Base-by-base conservation (phyloP, 1,140 invertebrate species). In the Bombus confusus region DNA sequence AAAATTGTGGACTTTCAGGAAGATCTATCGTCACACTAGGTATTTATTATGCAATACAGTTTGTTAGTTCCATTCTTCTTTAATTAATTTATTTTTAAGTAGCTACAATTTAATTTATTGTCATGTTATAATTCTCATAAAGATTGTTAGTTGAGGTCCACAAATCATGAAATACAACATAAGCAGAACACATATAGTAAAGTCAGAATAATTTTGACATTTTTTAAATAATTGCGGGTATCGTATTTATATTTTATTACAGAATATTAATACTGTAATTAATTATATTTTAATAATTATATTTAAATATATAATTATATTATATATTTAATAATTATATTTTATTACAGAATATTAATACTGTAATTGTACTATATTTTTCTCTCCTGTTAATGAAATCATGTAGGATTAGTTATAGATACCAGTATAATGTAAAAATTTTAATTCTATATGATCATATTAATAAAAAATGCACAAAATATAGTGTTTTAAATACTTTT, bases 1-100 rank as follows among this genome's bases (percentile, higher is more conserved):
- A 98, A 93, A 97, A 97, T 92, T 97, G 97, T 93, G 96, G 96
- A 88, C 94, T 98, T 43, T 96, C 96, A 84, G 97, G 97, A 68
- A 94, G 96, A 85, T 95, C 96, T 88, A 94, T 97, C 43, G 95
- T 96, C 43, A 96, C 96, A 90, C 94, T 98, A 87, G 97, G 97
- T 97, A 95, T 88, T 87, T 90, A 89, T 91, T 78, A 64, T 74
- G 15, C 68, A 78, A 75, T 74, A 81, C 22, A 79, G n/a, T 84
- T 68, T 79, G 31, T 59, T 72, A 79, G 25, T 37, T 37, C 34
- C 71, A 66, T 62, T 68, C 52, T 31, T 77, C 43, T 28, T 25
- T 39, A n/a, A 62, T 77, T 77, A 28, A 37, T 31, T 57, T 71
- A 66, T 39, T 72, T 79, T 76, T 28, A 28, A 66, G 82, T 57